These are phyloP conservation scores for Reinhardtius hippoglossoides DNA, from an alignment of 2,113 vertebrate species.

Conservation along the genomic window DNA sequence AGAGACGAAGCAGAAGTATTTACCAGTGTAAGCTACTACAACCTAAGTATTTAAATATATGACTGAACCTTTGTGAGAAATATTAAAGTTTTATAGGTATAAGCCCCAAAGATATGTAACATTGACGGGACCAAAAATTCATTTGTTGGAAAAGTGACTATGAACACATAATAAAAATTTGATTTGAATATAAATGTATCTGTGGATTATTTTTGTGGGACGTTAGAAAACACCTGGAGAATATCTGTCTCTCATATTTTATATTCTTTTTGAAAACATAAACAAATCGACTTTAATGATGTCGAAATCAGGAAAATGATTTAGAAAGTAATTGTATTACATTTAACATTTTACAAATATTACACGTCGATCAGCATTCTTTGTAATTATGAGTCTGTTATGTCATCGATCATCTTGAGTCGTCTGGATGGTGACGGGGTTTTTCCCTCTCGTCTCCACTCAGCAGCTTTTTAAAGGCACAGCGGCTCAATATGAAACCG, in stretches of 20 bases:
- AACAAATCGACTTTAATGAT: too few species aligned
- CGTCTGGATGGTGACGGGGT: too few species aligned
- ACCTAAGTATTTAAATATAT: conserved; percentile 39
- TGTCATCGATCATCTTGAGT: neutral
- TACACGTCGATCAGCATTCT: too few species aligned
- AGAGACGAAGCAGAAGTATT: neutral
- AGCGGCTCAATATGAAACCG: neutral
- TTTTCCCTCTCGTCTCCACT: neutral
- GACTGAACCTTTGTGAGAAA: conserved; percentile 25
- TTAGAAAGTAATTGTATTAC: too few species aligned
- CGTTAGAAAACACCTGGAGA: too few species aligned
- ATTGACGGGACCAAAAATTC: conserved; percentile 1
- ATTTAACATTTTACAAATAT: too few species aligned
- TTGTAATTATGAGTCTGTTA: too few species aligned
- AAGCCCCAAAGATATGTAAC: conserved; percentile 31
- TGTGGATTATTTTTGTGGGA: neutral
- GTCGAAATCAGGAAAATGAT: too few species aligned
- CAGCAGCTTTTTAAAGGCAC: neutral
- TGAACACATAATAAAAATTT: neutral
- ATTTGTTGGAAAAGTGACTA: too few species aligned
- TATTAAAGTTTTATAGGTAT: conserved; percentile 26
- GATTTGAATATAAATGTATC: neutral
- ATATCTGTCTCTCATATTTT: too few species aligned
- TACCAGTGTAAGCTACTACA: conserved; percentile 12
- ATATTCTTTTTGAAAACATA: too few species aligned